phyloP scores from a whole-genome alignment of 2,113 vertebrate genomes.

The Notarius quadriscutis region DNA sequence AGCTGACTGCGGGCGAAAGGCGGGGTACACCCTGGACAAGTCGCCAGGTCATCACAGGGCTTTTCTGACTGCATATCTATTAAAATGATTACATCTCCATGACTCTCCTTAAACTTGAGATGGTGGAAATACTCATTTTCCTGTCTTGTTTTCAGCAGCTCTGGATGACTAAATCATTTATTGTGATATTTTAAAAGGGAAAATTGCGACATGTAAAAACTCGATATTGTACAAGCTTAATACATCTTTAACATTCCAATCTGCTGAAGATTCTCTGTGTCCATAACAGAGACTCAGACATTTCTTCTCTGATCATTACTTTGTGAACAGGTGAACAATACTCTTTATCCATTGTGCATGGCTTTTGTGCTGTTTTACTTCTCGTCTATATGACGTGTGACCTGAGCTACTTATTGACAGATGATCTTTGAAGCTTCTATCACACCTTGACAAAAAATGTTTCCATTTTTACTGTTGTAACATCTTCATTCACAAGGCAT shows the following conservation, averaged over 20 bases:
- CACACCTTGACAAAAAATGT: neutral
- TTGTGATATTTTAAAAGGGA: neutral
- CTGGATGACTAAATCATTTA: neutral
- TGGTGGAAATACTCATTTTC: neutral
- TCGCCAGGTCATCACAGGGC: too few species aligned
- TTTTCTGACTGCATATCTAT: too few species aligned
- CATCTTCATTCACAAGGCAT: constrained; percentile 1
- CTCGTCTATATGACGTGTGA: neutral
- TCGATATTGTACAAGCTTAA: neutral
- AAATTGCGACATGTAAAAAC: neutral
- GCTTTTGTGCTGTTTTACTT: neutral
- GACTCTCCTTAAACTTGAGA: neutral
- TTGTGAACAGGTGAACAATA: neutral
- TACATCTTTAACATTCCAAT: neutral
- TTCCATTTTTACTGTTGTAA: neutral
- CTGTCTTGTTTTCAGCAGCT: neutral
- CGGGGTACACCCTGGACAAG: too few species aligned
- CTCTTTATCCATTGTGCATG: neutral
- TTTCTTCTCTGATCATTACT: neutral
- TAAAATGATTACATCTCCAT: neutral
- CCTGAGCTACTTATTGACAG: neutral
- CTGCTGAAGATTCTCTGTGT: neutral
- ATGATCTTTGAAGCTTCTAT: neutral
- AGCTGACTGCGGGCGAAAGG: too few species aligned
- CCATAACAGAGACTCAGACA: neutral